Percentiles rank a stretch among this genome's conserved stretches.
These are phyloP conservation scores for Acrocephalus arundinaceus DNA, from an alignment of 2,113 vertebrate genomes.

Conservation along the genomic window DNA sequence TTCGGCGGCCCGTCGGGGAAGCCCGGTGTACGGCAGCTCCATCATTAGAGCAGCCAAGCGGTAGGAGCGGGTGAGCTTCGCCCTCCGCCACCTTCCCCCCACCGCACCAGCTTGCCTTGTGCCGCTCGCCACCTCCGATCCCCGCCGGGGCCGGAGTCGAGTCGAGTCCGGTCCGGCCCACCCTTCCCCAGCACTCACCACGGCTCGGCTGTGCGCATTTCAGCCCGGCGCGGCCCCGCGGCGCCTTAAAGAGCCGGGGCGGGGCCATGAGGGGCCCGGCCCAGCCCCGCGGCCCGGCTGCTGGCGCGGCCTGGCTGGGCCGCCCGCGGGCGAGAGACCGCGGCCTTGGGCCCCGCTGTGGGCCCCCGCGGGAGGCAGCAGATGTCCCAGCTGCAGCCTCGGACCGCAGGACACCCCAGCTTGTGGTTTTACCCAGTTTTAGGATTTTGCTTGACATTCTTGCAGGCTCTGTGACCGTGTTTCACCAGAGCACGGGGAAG, in stretches of 20 bases:
- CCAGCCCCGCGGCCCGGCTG: background rate
- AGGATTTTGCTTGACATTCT: background rate
- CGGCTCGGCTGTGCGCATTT: background rate
- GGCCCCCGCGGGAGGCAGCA: fast-evolving
- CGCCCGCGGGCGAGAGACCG: fast-evolving
- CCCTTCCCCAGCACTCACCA: background rate
- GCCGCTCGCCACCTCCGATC: background rate
- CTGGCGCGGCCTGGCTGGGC: background rate
- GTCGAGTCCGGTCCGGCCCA: fast-evolving
- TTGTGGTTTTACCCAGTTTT: fast-evolving
- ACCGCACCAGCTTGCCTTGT: background rate
- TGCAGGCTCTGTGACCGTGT: fast-evolving
- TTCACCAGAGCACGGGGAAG: background rate
- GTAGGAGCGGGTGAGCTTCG: background rate
- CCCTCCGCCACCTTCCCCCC: background rate
- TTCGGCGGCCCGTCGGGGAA: background rate
- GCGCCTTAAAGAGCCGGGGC: background rate
- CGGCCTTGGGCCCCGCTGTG: fast-evolving
- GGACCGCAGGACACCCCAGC: fast-evolving
- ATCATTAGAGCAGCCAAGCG: fast-evolving
- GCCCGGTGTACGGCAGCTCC: fast-evolving
- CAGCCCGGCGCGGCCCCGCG: background rate
- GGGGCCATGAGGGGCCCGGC: background rate
- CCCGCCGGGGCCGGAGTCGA: background rate
- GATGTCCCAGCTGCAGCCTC: fast-evolving